Conservation (phyloP, 2,113 vertebrate species). For the Sinocyclocheilus rhinocerous region DNA sequence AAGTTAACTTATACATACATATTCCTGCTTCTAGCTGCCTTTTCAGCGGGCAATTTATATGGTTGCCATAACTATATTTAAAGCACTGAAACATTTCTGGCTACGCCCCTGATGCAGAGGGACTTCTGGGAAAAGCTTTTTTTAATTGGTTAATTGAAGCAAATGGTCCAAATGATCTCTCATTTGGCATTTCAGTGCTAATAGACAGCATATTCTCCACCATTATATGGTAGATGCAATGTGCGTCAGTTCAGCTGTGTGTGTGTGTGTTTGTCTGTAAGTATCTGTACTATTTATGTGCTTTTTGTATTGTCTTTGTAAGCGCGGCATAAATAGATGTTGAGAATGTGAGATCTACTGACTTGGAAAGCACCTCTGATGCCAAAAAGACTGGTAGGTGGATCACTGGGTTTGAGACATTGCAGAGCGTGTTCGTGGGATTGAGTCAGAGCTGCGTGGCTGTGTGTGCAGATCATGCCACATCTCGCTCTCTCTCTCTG, state of each 20-base stretch:
- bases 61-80: too few relatives aligned
- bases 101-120: background rate
- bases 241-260: background rate
- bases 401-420: slow-evolving; percentile 12
- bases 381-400: background rate
- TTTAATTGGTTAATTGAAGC: background rate
- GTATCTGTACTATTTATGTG: background rate
- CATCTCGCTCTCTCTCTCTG: background rate
- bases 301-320: background rate
- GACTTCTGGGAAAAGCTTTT: background rate
- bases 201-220: background rate
- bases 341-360: background rate
- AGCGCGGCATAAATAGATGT: background rate
- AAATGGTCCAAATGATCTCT: background rate
- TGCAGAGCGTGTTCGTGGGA: background rate
- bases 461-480: slow-evolving; percentile 21
- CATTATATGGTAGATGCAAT: background rate
- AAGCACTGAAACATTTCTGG: too few relatives aligned
- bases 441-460: slow-evolving; percentile 26
- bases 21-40: too few relatives aligned
- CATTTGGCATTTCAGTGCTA: background rate
- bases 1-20: too few relatives aligned
- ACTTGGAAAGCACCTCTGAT: background rate
- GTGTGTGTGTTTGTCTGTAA: background rate
- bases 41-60: too few relatives aligned